Conservation (phyloP, 1,140 invertebrate genomes). For the Brachionus koreanus region DNA sequence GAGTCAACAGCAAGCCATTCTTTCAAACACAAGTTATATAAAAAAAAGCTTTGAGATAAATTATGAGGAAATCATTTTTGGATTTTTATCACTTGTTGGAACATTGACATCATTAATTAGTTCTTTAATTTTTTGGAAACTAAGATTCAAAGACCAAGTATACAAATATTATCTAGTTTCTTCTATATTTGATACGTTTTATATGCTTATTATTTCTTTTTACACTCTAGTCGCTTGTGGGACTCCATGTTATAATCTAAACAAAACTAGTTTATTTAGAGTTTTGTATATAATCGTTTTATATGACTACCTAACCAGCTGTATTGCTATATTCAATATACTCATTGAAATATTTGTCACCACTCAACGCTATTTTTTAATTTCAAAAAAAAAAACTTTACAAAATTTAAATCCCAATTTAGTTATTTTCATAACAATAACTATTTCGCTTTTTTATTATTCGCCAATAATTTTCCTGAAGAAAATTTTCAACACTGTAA, state of each 20-base stretch:
- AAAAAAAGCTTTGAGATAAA: neutral
- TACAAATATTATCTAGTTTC: slow-evolving; percentile 5
- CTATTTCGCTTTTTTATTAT: neutral
- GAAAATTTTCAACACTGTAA: neutral
- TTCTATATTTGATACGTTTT: neutral
- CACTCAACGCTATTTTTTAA: neutral
- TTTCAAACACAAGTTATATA: too few relatives aligned
- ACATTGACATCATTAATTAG: neutral
- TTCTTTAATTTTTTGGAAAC: neutral
- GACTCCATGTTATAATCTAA: neutral
- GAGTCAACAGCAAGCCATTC: too few relatives aligned
- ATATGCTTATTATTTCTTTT: neutral
- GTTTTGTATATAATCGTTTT: neutral
- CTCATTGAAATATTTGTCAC: neutral
- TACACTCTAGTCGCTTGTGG: neutral
- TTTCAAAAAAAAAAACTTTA: neutral
- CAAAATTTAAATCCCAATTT: neutral
- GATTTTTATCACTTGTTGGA: neutral
- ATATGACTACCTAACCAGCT: neutral
- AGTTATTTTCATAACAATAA: neutral
- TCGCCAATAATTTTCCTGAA: neutral
- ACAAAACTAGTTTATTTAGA: neutral
- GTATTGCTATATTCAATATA: neutral
- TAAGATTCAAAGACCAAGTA: neutral
- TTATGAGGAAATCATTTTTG: neutral